A percentile compares a stretch with the other conserved stretches of the same genome.
Evolutionary conservation across 2,888 invertebrate genomes (phyloP).

Genomic region (Erebia ligea): DNA sequence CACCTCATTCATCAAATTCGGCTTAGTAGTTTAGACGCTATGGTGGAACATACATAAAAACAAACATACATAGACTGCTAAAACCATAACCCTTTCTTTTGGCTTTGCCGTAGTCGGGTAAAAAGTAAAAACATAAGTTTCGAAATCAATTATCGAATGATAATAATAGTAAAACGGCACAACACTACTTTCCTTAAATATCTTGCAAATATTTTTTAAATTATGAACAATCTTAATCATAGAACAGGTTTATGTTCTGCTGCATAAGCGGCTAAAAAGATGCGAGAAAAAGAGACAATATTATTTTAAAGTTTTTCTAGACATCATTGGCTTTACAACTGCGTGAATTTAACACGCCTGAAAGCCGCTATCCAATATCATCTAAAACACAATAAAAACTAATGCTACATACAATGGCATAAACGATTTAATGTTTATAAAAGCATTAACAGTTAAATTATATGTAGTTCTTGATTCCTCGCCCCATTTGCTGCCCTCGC

Average conservation of each 20-base stretch:
- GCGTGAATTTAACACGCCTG: not conserved
- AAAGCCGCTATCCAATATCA: not conserved
- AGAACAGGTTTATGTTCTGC: too few species aligned
- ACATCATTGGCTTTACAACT: not conserved
- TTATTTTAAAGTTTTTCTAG: not conserved
- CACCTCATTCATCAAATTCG: too few species aligned
- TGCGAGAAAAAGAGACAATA: not conserved
- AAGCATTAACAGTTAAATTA: conserved; percentile 59
- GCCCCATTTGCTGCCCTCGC: conserved; percentile 69
- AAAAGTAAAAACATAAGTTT: too few species aligned
- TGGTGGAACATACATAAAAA: too few species aligned
- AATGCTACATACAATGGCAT: not conserved
- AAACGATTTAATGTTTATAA: conserved; percentile 10
- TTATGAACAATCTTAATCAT: not conserved
- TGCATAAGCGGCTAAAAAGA: too few species aligned
- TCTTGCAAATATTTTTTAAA: not conserved
- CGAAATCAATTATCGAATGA: too few species aligned
- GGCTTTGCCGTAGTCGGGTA: too few species aligned
- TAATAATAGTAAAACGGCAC: too few species aligned
- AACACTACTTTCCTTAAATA: too few species aligned
- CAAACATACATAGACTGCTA: too few species aligned
- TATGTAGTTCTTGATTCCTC: conserved; percentile 61
- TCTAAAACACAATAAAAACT: not conserved
- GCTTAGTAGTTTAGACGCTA: too few species aligned
- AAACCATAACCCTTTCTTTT: too few species aligned